These are phyloP conservation scores for Drosophila anomalata DNA, from an alignment of 2,888 invertebrate genomes.

Conservation along the genomic window DNA sequence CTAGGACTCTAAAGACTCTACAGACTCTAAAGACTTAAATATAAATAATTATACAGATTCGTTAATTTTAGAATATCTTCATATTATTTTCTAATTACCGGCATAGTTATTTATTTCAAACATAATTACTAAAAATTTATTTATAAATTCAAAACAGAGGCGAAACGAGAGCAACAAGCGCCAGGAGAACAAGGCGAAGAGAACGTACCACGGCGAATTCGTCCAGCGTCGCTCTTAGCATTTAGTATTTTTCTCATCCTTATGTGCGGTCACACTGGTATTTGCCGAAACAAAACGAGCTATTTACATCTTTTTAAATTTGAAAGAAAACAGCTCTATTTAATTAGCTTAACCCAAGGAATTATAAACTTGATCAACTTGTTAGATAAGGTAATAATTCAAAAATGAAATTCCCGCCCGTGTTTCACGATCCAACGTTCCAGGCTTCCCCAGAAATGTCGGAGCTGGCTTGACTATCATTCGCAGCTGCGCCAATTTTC, in stretches of 20 bases:
- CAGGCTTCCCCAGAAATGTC: neutral
- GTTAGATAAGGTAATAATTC: neutral
- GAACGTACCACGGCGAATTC: neutral
- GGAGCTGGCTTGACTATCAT: neutral
- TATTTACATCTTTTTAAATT: neutral
- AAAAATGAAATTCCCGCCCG: neutral
- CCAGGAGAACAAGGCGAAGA: neutral
- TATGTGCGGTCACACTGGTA: neutral
- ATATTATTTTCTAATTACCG: neutral
- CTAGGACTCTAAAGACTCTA: too few relatives aligned
- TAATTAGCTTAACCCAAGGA: neutral
- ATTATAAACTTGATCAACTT: neutral
- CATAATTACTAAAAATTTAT: neutral
- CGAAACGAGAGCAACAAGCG: neutral
- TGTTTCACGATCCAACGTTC: neutral
- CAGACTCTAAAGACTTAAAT: neutral
- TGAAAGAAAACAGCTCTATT: neutral
- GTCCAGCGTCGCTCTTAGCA: neutral
- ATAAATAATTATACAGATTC: neutral
- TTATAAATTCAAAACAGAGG: neutral
- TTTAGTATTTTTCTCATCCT: neutral
- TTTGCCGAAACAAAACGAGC: neutral
- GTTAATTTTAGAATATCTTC: too few relatives aligned
- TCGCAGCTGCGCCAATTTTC: conserved; percentile 40
- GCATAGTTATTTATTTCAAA: neutral